A percentile compares a stretch with the other conserved stretches of the same genome.
Evolutionary conservation across 1,140 invertebrate species (phyloP).

Genomic region (Drosophila truncata): DNA sequence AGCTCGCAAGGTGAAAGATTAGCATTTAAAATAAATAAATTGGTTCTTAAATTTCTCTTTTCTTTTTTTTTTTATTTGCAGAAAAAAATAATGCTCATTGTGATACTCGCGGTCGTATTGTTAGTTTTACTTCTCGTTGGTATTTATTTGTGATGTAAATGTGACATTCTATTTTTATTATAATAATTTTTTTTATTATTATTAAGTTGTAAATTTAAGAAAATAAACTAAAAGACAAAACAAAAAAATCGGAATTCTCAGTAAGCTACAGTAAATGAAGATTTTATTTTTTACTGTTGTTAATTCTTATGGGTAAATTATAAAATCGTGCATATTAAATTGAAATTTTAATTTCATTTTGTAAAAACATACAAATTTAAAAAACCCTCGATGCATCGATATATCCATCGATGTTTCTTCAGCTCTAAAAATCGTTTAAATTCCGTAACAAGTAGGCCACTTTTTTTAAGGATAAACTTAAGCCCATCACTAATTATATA

Average conservation of each 20-base stretch:
- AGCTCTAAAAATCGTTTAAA: too few species aligned
- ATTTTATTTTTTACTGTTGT: too few species aligned
- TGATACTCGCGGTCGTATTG: conserved; percentile 66
- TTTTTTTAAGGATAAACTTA: too few species aligned
- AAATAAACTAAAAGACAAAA: conserved; percentile 36
- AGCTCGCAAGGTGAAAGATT: conserved; percentile 71
- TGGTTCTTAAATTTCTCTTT: not conserved
- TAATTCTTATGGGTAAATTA: too few species aligned
- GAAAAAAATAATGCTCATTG: conserved; percentile 81
- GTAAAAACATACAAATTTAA: too few species aligned
- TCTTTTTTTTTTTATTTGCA: conserved; percentile 44
- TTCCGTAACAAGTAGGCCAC: too few species aligned
- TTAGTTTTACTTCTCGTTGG: conserved; percentile 78
- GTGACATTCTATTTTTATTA: conserved; percentile 7
- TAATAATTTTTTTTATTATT: conserved; percentile 15
- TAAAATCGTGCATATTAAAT: too few species aligned
- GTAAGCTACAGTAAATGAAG: not conserved
- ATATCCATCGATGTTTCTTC: too few species aligned
- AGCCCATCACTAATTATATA: too few species aligned
- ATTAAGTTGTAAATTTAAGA: conserved; percentile 26
- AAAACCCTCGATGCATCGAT: too few species aligned
- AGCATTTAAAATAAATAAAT: not conserved
- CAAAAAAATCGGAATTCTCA: not conserved
- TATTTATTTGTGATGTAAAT: conserved; percentile 75
- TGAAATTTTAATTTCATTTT: too few species aligned